Conservation (phyloP, 1,140 invertebrate genomes). For the Caenorhabditis tropicalis region DNA sequence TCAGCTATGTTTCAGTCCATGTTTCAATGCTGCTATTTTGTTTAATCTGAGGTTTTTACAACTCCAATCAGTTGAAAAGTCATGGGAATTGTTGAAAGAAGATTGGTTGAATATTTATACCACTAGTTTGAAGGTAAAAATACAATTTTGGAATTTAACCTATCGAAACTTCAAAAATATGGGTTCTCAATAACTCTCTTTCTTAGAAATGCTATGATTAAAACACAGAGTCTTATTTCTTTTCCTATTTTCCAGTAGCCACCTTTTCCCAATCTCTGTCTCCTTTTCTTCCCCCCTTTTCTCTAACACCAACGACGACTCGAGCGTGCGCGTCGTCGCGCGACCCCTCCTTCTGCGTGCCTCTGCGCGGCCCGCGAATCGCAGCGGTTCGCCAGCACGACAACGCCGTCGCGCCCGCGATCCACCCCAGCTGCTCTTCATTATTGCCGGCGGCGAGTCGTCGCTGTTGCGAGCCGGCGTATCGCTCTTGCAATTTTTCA, state of each 20-base stretch:
- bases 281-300: background rate
- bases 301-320: background rate
- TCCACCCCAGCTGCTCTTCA: background rate
- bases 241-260: background rate
- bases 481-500: background rate
- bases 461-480: background rate
- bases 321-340: background rate
- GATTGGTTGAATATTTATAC: background rate
- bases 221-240: background rate
- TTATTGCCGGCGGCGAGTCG: background rate
- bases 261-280: background rate
- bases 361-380: background rate
- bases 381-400: background rate
- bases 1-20: background rate
- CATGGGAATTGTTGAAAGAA: background rate
- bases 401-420: background rate
- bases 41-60: background rate
- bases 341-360: background rate
- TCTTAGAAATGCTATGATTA: background rate
- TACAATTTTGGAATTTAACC: too few relatives aligned
- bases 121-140: background rate
- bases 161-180: too few relatives aligned
- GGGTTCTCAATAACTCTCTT: too few relatives aligned
- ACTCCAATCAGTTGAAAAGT: constrained; percentile 9
- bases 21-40: background rate